Conservation (phyloP, 1,140 invertebrate genomes). For the Orius laevigatus region DNA sequence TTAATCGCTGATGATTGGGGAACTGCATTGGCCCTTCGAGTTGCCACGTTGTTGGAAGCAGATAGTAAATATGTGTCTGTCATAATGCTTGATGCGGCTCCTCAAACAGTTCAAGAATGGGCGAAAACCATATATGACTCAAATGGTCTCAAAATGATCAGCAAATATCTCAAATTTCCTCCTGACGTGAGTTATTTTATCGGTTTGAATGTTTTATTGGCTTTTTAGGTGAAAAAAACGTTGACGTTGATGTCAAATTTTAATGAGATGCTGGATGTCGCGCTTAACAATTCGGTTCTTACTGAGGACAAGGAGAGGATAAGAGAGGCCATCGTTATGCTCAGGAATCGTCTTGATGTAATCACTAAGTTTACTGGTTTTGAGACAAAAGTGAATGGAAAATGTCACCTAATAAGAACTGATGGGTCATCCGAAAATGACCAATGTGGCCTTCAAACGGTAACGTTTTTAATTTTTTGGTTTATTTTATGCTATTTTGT, state of each 20-base stretch:
- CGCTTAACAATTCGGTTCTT: neutral
- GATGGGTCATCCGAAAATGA: neutral
- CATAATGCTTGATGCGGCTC: slow-evolving; percentile 6
- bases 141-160: neutral
- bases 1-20: slow-evolving; percentile 20
- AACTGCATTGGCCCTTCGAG: slow-evolving; percentile 15
- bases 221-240: neutral
- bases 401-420: slow-evolving; percentile 2
- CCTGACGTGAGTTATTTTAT: neutral
- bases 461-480: neutral
- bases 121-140: neutral
- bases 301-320: neutral
- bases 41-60: slow-evolving; percentile 16
- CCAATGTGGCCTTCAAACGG: slow-evolving; percentile 4
- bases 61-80: neutral
- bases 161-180: slow-evolving; percentile 3
- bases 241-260: neutral
- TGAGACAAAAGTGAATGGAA: neutral
- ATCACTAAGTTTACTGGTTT: neutral
- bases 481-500: no score
- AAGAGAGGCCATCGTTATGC: neutral
- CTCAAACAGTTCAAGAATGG: neutral
- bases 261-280: neutral
- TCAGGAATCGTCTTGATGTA: neutral
- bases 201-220: neutral